Conservation (phyloP, 2,113 vertebrate species). For the Phylloscopus trochiloides region DNA sequence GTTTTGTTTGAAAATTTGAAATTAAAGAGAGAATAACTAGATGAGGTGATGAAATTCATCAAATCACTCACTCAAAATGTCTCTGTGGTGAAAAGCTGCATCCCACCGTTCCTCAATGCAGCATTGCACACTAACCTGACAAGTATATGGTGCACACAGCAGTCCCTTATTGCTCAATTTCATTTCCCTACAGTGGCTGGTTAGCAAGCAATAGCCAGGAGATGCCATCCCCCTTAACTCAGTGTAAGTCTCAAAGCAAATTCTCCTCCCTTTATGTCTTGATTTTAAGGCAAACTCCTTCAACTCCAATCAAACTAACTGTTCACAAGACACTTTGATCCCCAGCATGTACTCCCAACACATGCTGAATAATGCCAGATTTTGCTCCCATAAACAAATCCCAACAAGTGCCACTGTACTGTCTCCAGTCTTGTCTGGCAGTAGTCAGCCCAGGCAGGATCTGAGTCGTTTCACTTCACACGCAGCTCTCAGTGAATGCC, state of each 20-base stretch:
- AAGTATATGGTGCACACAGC: neutral
- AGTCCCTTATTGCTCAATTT: constrained; percentile 23
- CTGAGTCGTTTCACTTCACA: neutral
- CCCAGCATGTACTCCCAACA: neutral
- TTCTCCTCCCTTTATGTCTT: neutral
- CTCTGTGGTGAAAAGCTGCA: neutral
- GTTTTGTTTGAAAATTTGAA: neutral
- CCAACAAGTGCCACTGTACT: neutral
- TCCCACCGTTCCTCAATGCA: neutral
- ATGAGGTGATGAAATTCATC: neutral
- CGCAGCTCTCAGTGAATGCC: neutral
- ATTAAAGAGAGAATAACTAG: neutral
- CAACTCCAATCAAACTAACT: neutral
- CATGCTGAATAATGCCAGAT: neutral
- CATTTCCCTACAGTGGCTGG: neutral
- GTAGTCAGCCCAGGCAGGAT: neutral
- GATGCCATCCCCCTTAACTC: neutral
- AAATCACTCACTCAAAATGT: neutral
- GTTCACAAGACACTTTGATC: neutral
- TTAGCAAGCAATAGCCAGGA: constrained; percentile 23
- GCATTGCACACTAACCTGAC: neutral
- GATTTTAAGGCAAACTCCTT: neutral
- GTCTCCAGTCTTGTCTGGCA: neutral
- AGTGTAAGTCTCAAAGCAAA: neutral
- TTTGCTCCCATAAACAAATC: constrained; percentile 3